phyloP scores from a whole-genome alignment of 2,888 invertebrate species.

The Dinocampus coccinellae region DNA sequence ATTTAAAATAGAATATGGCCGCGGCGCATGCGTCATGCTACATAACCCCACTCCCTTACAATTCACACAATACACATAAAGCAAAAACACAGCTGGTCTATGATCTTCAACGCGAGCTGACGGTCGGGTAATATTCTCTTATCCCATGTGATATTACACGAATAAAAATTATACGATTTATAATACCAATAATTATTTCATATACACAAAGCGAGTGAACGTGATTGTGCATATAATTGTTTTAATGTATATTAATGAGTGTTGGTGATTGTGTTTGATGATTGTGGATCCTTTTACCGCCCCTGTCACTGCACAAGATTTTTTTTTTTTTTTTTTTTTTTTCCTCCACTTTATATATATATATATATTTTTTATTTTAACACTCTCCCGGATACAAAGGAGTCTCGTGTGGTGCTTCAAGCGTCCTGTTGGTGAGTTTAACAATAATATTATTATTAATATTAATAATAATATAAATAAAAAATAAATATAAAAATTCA shows the following conservation, averaged over 20 bases:
- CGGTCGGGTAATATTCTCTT: constrained; percentile 48
- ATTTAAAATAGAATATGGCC: not conserved
- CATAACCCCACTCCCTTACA: not conserved
- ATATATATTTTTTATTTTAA: too few relatives aligned
- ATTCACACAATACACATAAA: constrained; percentile 34
- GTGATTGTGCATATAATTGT: constrained; percentile 26
- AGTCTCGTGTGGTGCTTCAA: constrained; percentile 48
- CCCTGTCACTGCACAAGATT: constrained; percentile 55
- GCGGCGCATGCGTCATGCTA: constrained; percentile 52
- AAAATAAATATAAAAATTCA: too few relatives aligned
- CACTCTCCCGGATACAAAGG: constrained; percentile 53
- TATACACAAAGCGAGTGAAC: constrained; percentile 25
- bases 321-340: constrained; percentile 44
- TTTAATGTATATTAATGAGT: constrained; percentile 33
- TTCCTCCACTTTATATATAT: too few relatives aligned
- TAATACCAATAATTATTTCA: not conserved
- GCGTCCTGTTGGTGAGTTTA: constrained; percentile 53
- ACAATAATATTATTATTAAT: not conserved
- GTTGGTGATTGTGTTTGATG: constrained; percentile 48
- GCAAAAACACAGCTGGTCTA: constrained; percentile 62
- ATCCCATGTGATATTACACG: constrained; percentile 52
- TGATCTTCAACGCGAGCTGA: constrained; percentile 58
- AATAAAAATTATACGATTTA: constrained; percentile 46
- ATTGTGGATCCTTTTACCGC: constrained; percentile 42
- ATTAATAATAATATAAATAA: not conserved